Percentiles rank a stretch among this genome's conserved stretches.
These are phyloP conservation scores for Aradophagus sp. DNA, from an alignment of 1,140 invertebrate species.

Conservation along the genomic window DNA sequence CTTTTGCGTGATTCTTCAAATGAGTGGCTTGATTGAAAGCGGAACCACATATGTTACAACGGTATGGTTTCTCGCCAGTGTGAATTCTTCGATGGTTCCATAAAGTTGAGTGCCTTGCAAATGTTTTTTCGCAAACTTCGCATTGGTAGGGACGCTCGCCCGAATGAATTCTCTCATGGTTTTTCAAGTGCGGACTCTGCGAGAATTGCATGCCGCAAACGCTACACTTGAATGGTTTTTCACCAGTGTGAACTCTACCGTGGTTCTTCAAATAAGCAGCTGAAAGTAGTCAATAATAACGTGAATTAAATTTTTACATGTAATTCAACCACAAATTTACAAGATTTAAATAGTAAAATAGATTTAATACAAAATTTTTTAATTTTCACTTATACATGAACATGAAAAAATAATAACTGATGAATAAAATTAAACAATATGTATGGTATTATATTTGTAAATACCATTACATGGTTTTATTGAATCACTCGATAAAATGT, in stretches of 20 bases:
- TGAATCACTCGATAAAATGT: too few species aligned
- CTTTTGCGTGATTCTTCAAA: constrained; percentile 89
- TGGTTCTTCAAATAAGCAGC: constrained; percentile 94
- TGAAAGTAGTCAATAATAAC: constrained; percentile 33
- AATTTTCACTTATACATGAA: too few species aligned
- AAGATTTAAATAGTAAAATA: too few species aligned
- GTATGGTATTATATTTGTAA: too few species aligned
- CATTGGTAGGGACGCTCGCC: constrained; percentile 92
- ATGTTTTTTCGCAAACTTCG: constrained; percentile 93
- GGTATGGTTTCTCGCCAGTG: constrained; percentile 92
- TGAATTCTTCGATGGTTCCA: constrained; percentile 96
- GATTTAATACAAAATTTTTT: constrained; percentile 2
- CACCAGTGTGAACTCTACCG: constrained; percentile 86
- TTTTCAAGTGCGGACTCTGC: constrained; percentile 91
- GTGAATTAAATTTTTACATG: not conserved
- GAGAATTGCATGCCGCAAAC: constrained; percentile 92
- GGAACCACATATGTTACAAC: constrained; percentile 87
- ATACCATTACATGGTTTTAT: too few species aligned
- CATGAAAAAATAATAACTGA: not conserved
- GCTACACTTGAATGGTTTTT: constrained; percentile 90
- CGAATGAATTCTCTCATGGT: constrained; percentile 94
- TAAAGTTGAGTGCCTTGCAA: constrained; percentile 88
- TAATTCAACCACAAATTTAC: constrained; percentile 10
- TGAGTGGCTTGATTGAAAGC: constrained; percentile 92
- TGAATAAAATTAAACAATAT: too few species aligned